phyloP scores from a whole-genome alignment of 2,888 invertebrate genomes.

The Pterostichus niger region DNA sequence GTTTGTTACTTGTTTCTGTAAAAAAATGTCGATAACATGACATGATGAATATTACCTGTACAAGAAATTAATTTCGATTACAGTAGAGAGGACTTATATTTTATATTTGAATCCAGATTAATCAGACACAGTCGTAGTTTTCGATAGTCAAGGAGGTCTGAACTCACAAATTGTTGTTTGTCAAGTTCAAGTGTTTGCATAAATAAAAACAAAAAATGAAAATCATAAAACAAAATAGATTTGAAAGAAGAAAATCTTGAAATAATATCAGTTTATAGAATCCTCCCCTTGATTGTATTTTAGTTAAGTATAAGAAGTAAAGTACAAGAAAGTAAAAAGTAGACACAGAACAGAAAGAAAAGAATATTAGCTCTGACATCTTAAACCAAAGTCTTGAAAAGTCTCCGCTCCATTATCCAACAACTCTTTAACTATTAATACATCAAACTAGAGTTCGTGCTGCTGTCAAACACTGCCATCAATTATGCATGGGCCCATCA shows the following conservation, averaged over 20 bases:
- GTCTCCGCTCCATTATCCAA: conserved; percentile 33
- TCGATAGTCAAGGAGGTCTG: too few relatives aligned
- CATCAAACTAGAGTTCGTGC: conserved; percentile 41
- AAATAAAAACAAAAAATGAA: too few relatives aligned
- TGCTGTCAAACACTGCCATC: conserved; percentile 51
- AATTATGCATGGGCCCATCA: conserved; percentile 56
- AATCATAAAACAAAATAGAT: not conserved
- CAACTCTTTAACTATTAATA: conserved; percentile 59
- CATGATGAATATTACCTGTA: too few relatives aligned
- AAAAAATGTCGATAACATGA: too few relatives aligned
- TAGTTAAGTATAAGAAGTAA: conserved; percentile 17
- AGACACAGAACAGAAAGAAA: conserved; percentile 8
- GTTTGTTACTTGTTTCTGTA: too few relatives aligned
- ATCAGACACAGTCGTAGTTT: too few relatives aligned
- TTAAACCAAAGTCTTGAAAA: conserved; percentile 49
- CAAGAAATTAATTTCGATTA: too few relatives aligned
- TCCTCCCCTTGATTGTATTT: conserved; percentile 3
- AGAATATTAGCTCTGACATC: conserved; percentile 49
- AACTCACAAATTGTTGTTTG: not conserved
- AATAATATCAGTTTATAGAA: not conserved
- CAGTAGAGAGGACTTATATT: too few relatives aligned
- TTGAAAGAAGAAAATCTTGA: not conserved
- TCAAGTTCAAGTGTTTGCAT: not conserved
- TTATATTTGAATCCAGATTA: too few relatives aligned
- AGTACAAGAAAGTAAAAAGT: conserved; percentile 25